Conservation (phyloP, 1,140 invertebrate genomes). For the Lamellibrachia luymesi region DNA sequence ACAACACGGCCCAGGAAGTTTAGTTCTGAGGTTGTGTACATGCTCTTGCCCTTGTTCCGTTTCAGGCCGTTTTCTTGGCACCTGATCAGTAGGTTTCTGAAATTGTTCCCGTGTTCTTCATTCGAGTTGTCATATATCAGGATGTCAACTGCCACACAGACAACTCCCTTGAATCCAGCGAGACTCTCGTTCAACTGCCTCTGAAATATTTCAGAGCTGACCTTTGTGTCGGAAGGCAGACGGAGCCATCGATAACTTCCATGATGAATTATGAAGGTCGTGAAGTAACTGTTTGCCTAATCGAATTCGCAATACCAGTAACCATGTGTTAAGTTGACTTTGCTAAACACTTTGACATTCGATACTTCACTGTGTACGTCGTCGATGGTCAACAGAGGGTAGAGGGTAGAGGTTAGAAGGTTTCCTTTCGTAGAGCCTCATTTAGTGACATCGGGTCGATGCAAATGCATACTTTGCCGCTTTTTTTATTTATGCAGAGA, state of each 20-base stretch:
- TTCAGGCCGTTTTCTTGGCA: conserved; percentile 46
- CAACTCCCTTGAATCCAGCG: conserved; percentile 44
- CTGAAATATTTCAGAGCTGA: conserved; percentile 47
- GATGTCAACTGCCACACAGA: conserved; percentile 50
- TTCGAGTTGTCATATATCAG: conserved; percentile 9
- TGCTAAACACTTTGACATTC: conserved; percentile 34
- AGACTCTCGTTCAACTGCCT: conserved; percentile 39
- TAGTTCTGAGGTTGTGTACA: not conserved
- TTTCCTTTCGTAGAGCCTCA: conserved; percentile 29
- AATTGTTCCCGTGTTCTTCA: conserved; percentile 14
- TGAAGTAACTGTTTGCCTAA: conserved; percentile 33
- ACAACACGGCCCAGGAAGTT: conserved; percentile 41
- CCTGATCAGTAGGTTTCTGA: conserved; percentile 40
- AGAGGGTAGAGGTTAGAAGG: conserved; percentile 5
- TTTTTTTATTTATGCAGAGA: conserved; percentile 29
- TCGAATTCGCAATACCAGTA: conserved; percentile 37
- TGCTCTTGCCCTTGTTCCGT: conserved; percentile 48
- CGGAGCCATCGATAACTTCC: conserved; percentile 32
- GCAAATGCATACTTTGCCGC: conserved; percentile 32
- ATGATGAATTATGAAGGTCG: conserved; percentile 32
- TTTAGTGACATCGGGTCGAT: conserved; percentile 37
- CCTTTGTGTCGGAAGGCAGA: conserved; percentile 33
- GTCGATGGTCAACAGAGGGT: conserved; percentile 33
- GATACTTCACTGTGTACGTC: conserved; percentile 36
- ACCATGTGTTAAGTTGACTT: conserved; percentile 33